These are phyloP conservation scores for Dastarcus helophoroides DNA, from an alignment of 2,888 invertebrate genomes.

Conservation along the genomic window DNA sequence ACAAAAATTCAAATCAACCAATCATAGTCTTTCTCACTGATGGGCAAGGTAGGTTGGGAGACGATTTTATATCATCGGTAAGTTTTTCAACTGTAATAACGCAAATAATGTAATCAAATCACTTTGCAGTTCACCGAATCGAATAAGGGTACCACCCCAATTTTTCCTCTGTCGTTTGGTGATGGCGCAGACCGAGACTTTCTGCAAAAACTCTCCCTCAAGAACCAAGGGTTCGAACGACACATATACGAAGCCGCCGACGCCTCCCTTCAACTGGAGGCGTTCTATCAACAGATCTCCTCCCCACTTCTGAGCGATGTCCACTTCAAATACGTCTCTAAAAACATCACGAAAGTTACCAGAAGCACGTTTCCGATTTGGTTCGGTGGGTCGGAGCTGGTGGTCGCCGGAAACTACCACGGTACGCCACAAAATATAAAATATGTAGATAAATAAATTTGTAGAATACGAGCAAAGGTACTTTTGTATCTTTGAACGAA, in stretches of 20 bases:
- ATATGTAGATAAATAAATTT: too few relatives aligned
- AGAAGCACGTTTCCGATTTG: conserved; percentile 45
- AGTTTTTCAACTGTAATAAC: conserved; percentile 9
- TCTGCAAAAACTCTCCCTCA: conserved; percentile 51
- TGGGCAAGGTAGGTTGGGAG: conserved; percentile 53
- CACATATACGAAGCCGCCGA: conserved; percentile 64
- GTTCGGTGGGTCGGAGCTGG: conserved; percentile 52
- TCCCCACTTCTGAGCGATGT: conserved; percentile 56
- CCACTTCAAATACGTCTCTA: conserved; percentile 48
- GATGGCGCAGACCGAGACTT: conserved; percentile 55
- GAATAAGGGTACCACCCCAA: conserved; percentile 39
- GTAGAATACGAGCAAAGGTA: too few relatives aligned
- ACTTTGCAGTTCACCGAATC: conserved; percentile 35
- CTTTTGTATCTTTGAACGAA: too few relatives aligned
- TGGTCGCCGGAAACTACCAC: conserved; percentile 55
- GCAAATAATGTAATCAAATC: neutral
- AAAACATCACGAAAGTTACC: conserved; percentile 46
- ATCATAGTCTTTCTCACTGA: conserved; percentile 56
- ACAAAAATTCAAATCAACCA: conserved; percentile 39
- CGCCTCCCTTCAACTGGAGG: conserved; percentile 52
- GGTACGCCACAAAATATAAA: too few relatives aligned
- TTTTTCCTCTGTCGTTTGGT: conserved; percentile 62
- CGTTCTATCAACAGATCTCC: conserved; percentile 57
- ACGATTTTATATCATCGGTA: conserved; percentile 42
- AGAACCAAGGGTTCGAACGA: conserved; percentile 55